Percentiles rank a stretch among this genome's conserved stretches.
Evolutionary conservation across 2,888 invertebrate species (phyloP).

Genomic region (Caenorhabditis wallacei): DNA sequence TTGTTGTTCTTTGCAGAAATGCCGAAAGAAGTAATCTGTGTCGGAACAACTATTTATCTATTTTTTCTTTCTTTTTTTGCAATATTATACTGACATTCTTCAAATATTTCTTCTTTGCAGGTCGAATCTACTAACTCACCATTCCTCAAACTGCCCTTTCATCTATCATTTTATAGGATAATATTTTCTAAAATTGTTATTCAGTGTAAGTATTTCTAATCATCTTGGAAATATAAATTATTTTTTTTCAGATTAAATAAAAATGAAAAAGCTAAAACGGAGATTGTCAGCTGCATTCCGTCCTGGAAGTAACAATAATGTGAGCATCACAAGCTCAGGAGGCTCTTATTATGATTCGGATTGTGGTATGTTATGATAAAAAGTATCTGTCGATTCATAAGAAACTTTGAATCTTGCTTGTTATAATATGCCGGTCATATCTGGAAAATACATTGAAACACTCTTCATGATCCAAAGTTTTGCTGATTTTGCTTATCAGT

Average conservation of each 20-base stretch:
- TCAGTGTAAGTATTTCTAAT: slow-evolving; percentile 18
- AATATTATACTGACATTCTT: slow-evolving; percentile 2
- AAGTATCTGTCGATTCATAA: slow-evolving; percentile 16
- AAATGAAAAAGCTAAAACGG: slow-evolving; percentile 79
- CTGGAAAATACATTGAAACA: too few relatives aligned
- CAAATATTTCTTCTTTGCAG: slow-evolving; percentile 29
- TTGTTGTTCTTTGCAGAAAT: slow-evolving; percentile 9
- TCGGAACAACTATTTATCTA: slow-evolving; percentile 15
- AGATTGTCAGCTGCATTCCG: slow-evolving; percentile 76
- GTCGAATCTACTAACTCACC: slow-evolving; percentile 13
- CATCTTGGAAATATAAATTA: neutral
- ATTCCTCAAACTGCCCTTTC: slow-evolving; percentile 8
- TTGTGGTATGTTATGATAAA: slow-evolving; percentile 46
- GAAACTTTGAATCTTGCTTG: slow-evolving; percentile 18
- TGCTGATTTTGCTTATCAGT: slow-evolving; percentile 15
- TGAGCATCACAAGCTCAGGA: slow-evolving; percentile 60
- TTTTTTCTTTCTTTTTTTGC: neutral
- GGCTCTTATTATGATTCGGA: slow-evolving; percentile 65
- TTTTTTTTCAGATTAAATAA: slow-evolving; percentile 27
- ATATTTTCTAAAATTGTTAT: slow-evolving; percentile 17
- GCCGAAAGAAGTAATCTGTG: slow-evolving; percentile 36
- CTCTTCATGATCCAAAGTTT: too few relatives aligned
- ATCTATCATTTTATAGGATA: slow-evolving; percentile 55
- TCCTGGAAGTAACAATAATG: slow-evolving; percentile 64
- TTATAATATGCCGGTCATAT: too few relatives aligned